Base-by-base conservation (phyloP, 37 sponge, comb jelly and placozoan species). In the Haliclona indistincta region DNA sequence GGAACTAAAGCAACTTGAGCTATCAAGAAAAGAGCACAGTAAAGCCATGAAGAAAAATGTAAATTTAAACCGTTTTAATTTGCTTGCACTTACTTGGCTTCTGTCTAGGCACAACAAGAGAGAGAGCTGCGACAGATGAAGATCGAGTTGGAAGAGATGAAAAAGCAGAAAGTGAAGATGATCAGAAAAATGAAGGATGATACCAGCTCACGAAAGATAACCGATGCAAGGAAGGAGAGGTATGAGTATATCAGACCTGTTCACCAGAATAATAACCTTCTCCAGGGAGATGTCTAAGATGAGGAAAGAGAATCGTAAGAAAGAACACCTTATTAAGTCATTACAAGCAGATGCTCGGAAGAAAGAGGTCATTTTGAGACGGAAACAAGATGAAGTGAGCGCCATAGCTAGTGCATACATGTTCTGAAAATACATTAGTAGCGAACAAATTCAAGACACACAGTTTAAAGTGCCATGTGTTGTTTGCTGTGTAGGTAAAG, bases 301-400 rank as follows among this genome's bases (percentile, higher is more conserved):
- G 40, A 85, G 56, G 51, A 91, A 91, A 39, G 88, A 86, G 22
- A 56, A 68, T 43, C 62, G 75, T 17, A 77, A 55, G 51, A 91
- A 82, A 45, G 92, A 91, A 13, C 54, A 79, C 41, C 60, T 44
- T 20, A 94, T 94, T 38, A 84, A 87, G 58, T 58, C 80, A 2
- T 70, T 95, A 10, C 73, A 88, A 69, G 78, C 82, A 42, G 93
- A 95, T 38, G 83, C 91, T 44, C 68, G 79, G 49, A 72, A 79
- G 28, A 78, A 67, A 56, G 96, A 91, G n/a, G 44, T 82, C 53
- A 86, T 95, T 35, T 64, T 95, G 30, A 95, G 86, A 63, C 76
- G 96, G 34, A 84, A 86, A 40, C 85, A 88, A 39, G 93, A 91
- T 34, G 96, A 95, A 80, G 93, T 95, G 38, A n/a, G n/a, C n/a